Conservation (phyloP, 2,888 invertebrate species). For the Petrolisthes manimaculis region DNA sequence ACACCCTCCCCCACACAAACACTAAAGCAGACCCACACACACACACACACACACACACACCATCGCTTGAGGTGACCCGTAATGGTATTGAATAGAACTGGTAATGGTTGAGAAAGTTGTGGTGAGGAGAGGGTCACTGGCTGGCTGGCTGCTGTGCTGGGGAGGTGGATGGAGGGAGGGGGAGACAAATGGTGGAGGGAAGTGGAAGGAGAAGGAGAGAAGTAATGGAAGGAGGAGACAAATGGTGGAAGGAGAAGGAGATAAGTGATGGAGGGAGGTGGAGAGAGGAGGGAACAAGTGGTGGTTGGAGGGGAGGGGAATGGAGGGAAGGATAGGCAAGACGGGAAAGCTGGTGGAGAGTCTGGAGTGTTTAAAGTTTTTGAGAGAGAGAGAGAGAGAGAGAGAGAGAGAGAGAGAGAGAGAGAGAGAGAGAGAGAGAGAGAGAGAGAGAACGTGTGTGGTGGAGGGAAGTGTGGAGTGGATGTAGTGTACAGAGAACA, state of each 20-base stretch:
- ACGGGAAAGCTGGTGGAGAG: background rate
- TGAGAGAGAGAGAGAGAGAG: background rate
- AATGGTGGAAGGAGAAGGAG: background rate
- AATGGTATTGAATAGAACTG: too few relatives aligned
- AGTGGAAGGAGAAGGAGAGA: background rate
- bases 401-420: conserved; percentile 22
- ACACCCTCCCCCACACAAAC: too few relatives aligned
- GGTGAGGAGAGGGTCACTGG: too few relatives aligned
- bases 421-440: background rate
- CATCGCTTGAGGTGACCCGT: too few relatives aligned
- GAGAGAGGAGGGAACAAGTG: background rate
- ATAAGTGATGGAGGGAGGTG: background rate
- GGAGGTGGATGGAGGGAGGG: too few relatives aligned
- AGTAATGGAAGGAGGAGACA: background rate
- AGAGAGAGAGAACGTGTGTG: background rate
- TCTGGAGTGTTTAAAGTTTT: background rate
- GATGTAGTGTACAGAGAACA: background rate
- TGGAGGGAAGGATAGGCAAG: background rate
- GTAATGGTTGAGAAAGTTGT: too few relatives aligned
- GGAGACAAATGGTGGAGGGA: too few relatives aligned
- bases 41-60: background rate
- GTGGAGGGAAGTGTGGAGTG: background rate
- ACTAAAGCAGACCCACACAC: conserved; percentile 3
- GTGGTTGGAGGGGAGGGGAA: background rate
- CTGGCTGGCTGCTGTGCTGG: too few relatives aligned